Evolutionary conservation across 2,113 vertebrate species (phyloP), one percentile per base, ranked within the genome.

Genomic region (Collichthys lucidus): DNA sequence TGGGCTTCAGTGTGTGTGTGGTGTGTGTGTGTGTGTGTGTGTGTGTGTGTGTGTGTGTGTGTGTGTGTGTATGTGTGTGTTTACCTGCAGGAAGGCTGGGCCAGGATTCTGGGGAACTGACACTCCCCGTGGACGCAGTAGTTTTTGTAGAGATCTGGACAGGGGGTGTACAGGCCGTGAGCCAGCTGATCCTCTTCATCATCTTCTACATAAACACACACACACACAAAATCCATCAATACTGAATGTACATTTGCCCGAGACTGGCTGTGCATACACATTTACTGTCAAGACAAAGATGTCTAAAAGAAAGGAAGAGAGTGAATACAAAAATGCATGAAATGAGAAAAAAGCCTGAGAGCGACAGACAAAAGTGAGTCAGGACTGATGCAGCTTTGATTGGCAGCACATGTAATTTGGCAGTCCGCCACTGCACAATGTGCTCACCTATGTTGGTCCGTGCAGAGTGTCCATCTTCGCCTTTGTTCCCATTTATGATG

Each of bases 51-150:
- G 31, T 35, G 31, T 35, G 31, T 35, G 31, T 35, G 35, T 35
- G 35, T 35, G 35, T 35, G 29, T 50, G 2, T 50, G 22, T 64
- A 26, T 67, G 47, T 72, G 49, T 56, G 62, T 66, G 67, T 83
- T 1, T 97, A 99, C 98, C 98, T 99, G 97, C 98, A 99, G 67
- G 97, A 99, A 0, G 98, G 98, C 90, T 97, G 96, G 89, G 96
- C 95, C 94, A 96, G 96, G 72, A 95, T 96, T 69, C 95, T 94
- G 77, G 97, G 96, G 88, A 98, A 98, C 90, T 99, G 97, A 70
- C 98, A 99, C 90, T 98, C 98, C 86, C 98, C 98, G 1, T 99
- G 98, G 93, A 98, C 94, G 85, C 98, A 99, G 95, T 97, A 99
- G 91, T 97, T 97, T 31, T 97, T 97, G 94, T 96, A 99, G 83